Evolutionary conservation across 2,797 vertebrate species (phyloP).

Genomic region (Tiaroga cobitis): DNA sequence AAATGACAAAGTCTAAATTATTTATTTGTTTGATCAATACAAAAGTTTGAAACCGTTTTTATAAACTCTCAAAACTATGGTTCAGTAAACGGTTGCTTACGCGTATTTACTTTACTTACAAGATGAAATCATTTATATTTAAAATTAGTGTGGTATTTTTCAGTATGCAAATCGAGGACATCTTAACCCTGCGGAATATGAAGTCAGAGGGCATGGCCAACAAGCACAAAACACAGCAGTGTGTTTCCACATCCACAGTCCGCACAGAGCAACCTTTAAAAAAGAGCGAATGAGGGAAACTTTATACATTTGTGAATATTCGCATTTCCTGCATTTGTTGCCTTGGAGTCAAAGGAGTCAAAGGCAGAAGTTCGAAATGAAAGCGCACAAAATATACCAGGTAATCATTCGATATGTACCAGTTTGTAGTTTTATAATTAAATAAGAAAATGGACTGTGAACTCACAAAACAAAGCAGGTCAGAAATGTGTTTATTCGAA

Average conservation of each 20-base stretch:
- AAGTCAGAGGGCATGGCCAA: conserved; percentile 57
- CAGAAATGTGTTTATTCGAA: not conserved
- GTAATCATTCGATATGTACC: not conserved
- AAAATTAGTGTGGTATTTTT: not conserved
- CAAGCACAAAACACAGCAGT: conserved; percentile 37
- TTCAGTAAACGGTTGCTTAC: not conserved
- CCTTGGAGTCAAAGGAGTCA: not conserved
- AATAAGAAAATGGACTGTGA: not conserved
- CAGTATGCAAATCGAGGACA: conserved; percentile 57
- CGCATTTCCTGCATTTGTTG: not conserved
- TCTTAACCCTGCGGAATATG: conserved; percentile 48
- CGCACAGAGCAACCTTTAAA: not conserved
- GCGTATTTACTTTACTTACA: too few species aligned
- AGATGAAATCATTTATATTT: not conserved
- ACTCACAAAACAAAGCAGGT: not conserved
- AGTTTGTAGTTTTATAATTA: not conserved
- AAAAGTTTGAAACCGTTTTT: not conserved
- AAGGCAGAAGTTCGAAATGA: not conserved
- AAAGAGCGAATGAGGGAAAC: not conserved
- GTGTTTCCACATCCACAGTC: not conserved
- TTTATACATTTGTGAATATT: not conserved
- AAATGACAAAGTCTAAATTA: not conserved
- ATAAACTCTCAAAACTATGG: not conserved
- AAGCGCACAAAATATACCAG: not conserved
- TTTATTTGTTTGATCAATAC: not conserved